Evolutionary conservation across 2,797 vertebrate genomes (phyloP).

Genomic region (Micropoecilia bifurca): DNA sequence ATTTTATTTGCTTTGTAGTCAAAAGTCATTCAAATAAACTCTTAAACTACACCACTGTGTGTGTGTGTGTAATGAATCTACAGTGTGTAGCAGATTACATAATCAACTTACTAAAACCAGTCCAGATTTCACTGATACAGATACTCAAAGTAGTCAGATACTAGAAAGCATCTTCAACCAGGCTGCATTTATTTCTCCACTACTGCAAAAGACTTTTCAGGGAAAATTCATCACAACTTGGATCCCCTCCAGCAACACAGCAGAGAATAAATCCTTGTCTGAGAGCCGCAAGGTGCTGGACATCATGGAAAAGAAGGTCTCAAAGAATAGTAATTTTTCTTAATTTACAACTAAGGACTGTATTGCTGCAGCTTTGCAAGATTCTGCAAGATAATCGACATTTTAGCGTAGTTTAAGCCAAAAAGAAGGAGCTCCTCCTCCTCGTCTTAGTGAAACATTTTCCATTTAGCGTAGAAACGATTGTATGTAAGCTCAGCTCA

Average conservation of each 20-base stretch:
- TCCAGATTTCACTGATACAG: neutral
- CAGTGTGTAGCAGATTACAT: neutral
- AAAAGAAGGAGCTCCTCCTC: neutral
- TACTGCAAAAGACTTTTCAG: constrained; percentile 23
- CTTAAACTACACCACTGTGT: neutral
- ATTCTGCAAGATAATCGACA: constrained; percentile 3
- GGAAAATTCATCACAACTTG: constrained; percentile 62
- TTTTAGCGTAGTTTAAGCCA: neutral
- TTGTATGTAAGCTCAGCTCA: constrained; percentile 52
- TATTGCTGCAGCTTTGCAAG: neutral
- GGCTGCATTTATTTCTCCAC: constrained; percentile 36
- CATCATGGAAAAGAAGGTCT: constrained; percentile 64
- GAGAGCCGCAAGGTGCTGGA: constrained; percentile 53
- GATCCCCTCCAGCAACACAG: constrained; percentile 67
- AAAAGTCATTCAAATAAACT: neutral
- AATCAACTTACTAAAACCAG: neutral
- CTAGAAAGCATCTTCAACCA: neutral
- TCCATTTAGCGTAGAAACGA: neutral
- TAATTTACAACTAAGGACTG: constrained; percentile 48
- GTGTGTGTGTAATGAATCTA: neutral
- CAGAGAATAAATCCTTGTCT: constrained; percentile 60
- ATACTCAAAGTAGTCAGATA: neutral
- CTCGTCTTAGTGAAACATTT: neutral
- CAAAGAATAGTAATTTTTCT: constrained; percentile 39
- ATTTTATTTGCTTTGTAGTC: no score